Conservation (phyloP, 2,888 invertebrate species). For the Archaeoteleia sp. region DNA sequence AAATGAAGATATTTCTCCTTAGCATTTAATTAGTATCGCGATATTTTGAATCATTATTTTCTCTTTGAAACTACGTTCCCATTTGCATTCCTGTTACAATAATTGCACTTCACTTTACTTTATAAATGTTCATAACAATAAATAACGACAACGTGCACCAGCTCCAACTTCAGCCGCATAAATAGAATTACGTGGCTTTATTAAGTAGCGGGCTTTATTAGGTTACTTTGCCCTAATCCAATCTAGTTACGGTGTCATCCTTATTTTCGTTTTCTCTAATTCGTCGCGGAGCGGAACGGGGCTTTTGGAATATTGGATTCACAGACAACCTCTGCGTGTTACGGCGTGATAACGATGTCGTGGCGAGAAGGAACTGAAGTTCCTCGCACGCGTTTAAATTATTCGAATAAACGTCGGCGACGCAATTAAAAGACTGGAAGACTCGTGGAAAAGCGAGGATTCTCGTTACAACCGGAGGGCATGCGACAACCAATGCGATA, state of each 20-base stretch:
- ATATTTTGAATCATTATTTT: too few species aligned
- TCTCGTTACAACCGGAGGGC: constrained; percentile 14
- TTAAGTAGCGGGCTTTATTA: too few species aligned
- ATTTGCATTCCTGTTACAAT: too few species aligned
- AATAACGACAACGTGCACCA: too few species aligned
- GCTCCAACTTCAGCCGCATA: too few species aligned
- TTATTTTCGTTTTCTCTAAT: constrained; percentile 40
- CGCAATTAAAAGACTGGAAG: constrained; percentile 67
- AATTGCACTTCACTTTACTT: too few species aligned
- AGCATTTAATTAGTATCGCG: too few species aligned
- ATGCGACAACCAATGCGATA: background rate
- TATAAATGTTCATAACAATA: too few species aligned
- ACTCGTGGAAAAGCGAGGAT: constrained; percentile 25
- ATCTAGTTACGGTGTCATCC: constrained; percentile 30
- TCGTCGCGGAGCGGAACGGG: constrained; percentile 3
- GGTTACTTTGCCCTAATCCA: constrained; percentile 14
- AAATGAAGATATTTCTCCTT: too few species aligned
- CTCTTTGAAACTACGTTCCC: too few species aligned
- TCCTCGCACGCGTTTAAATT: constrained; percentile 59
- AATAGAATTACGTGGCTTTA: too few species aligned
- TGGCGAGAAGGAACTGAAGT: constrained; percentile 11
- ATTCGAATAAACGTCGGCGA: constrained; percentile 67
- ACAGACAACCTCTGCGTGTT: constrained; percentile 4
- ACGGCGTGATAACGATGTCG: background rate
- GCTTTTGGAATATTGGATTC: constrained; percentile 16